Evolutionary conservation across 2,888 invertebrate genomes (phyloP).

Genomic region (Diaprepes abbreviatus): DNA sequence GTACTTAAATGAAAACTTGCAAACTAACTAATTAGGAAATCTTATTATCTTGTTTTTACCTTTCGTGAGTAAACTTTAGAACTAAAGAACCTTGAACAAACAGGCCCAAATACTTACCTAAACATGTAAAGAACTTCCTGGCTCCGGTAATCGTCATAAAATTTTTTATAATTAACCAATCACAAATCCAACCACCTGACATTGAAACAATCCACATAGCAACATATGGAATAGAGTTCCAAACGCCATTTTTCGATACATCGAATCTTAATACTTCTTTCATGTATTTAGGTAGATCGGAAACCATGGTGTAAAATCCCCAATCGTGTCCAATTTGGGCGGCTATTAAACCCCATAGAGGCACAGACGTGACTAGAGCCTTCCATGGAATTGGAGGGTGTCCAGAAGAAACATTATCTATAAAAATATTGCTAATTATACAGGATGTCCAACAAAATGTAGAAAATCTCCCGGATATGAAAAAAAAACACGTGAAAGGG

Average conservation of each 20-base stretch:
- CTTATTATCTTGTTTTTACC: too few relatives aligned
- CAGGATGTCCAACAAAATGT: too few relatives aligned
- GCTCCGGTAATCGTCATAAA: conserved; percentile 71
- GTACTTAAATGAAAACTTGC: too few relatives aligned
- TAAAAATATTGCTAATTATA: too few relatives aligned
- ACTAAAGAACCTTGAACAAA: too few relatives aligned
- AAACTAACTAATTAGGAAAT: too few relatives aligned
- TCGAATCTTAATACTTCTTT: conserved; percentile 76
- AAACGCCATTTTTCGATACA: conserved; percentile 73
- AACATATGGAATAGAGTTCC: conserved; percentile 75
- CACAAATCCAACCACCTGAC: conserved; percentile 75
- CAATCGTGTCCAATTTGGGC: conserved; percentile 82
- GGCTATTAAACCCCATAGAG: conserved; percentile 81
- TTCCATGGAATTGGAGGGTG: conserved; percentile 73
- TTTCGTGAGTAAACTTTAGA: too few relatives aligned
- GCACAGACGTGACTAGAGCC: conserved; percentile 77
- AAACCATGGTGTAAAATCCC: conserved; percentile 80
- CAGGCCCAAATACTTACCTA: conserved; percentile 74
- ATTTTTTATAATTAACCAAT: conserved; percentile 74
- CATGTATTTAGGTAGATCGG: conserved; percentile 75
- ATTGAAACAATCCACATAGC: conserved; percentile 77
- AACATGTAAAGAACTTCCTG: conserved; percentile 77
- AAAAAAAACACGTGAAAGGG: too few relatives aligned
- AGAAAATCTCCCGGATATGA: too few relatives aligned
- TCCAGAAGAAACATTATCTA: conserved; percentile 22